Base-by-base conservation (phyloP, 2,888 invertebrate genomes). In the Spilosoma lubricipeda region DNA sequence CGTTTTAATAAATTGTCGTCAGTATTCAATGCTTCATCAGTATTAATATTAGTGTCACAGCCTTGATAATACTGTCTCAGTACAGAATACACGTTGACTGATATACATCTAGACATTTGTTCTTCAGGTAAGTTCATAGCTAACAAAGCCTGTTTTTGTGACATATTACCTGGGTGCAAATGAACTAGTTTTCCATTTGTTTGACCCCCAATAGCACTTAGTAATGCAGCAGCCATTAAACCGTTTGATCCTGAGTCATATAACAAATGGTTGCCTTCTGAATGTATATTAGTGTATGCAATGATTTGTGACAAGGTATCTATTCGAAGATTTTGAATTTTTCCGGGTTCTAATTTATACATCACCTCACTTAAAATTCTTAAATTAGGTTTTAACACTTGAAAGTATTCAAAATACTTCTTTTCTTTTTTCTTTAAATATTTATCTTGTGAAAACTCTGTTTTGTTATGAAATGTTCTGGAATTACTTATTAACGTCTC, bases 401-500 rank as follows among this genome's bases (percentile, higher is more conserved):
- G 97, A 27, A 99, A 94, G 88, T 97, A 98, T 87, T 98, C 98
- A 89, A 97, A 98, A 93, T 99, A 99, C 93, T 99, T 99, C 85
- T 98, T 98, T 87, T 98, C 98, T 91, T 99, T 99, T 91, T 99
- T 99, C 86, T 98, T 98, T 66, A 99, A 96, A 91, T 99, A 99
- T 91, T 99, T 99, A 85, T 98, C 98, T 91, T 99, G 98, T 0
- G 98, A 98, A 91, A 97, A 99, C 87, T 98, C 98, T 0, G 99
- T 99, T 96, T 99, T 99, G 74, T 97, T 96, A 59, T 97, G 96
- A 91, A 99, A 99, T 0, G 99, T 99, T 82, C 97, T 97, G 27
- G 99, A 99, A 90, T 99, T 99, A 78, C 97, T 98, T 70, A 99
- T 98, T 23, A 99, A 96, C 73, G 98, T 97, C 79, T 97, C 98